Conservation (phyloP, 2,113 vertebrate genomes). For the Ammodytes marinus region DNA sequence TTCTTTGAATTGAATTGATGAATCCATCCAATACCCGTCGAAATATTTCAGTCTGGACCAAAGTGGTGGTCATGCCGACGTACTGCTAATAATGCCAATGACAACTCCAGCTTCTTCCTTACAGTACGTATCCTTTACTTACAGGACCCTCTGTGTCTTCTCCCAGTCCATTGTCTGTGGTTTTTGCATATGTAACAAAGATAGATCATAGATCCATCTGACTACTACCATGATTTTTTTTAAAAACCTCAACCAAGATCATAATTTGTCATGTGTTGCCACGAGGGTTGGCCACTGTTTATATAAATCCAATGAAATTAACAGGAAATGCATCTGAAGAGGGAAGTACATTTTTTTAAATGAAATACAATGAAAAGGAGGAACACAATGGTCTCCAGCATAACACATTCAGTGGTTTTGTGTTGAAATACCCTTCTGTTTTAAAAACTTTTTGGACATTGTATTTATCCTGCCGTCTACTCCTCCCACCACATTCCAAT, state of each 20-base stretch:
- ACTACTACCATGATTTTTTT: not conserved
- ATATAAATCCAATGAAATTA: not conserved
- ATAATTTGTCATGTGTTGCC: not conserved
- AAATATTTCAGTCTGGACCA: conserved; percentile 1
- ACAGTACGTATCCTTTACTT: not conserved
- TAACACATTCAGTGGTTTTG: not conserved
- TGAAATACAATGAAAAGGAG: not conserved
- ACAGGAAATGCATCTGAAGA: not conserved
- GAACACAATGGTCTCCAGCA: not conserved
- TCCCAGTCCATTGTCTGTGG: not conserved
- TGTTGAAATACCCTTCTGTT: conserved; percentile 2
- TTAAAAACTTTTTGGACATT: conserved; percentile 14
- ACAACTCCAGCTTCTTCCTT: not conserved
- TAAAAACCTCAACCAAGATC: not conserved
- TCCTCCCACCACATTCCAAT: conserved; percentile 55
- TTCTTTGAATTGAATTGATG: no score
- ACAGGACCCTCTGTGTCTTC: not conserved
- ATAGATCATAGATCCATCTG: not conserved
- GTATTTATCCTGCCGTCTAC: conserved; percentile 25
- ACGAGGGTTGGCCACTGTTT: not conserved
- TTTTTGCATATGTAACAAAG: not conserved
- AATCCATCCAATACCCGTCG: not conserved
- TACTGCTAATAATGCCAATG: not conserved
- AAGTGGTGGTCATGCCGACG: not conserved
- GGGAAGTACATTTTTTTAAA: no score